Percentiles rank a stretch among this genome's conserved stretches.
phyloP scores from a whole-genome alignment of 37 sponge, comb jelly and placozoan genomes.

The Crambe crambe region DNA sequence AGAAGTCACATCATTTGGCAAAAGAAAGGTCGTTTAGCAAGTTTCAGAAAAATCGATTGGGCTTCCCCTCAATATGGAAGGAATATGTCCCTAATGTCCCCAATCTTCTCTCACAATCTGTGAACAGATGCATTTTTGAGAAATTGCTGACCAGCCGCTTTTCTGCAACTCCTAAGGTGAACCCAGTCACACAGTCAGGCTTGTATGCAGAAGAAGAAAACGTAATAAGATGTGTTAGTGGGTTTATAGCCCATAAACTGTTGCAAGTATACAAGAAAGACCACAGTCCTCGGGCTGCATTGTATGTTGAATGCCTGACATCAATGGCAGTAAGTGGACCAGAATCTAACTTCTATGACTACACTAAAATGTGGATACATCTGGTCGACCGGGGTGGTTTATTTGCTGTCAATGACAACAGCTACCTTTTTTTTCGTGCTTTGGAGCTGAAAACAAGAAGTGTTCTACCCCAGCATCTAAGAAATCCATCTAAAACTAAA shows the following conservation, averaged over 20 bases:
- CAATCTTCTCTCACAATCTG: too few species aligned
- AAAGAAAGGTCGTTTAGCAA: too few species aligned
- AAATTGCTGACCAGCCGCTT: too few species aligned
- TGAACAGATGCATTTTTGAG: too few species aligned
- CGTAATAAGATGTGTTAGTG: slow-evolving; percentile 23
- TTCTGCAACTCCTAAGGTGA: too few species aligned
- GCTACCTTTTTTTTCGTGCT: slow-evolving; percentile 13
- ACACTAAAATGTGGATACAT: slow-evolving; percentile 35
- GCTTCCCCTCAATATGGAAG: too few species aligned
- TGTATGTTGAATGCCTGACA: slow-evolving; percentile 43
- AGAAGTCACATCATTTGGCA: too few species aligned
- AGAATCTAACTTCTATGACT: slow-evolving; percentile 8
- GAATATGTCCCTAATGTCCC: too few species aligned
- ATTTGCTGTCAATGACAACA: slow-evolving; percentile 34
- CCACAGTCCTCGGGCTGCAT: not conserved
- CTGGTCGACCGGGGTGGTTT: slow-evolving; percentile 47
- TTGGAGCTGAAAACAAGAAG: slow-evolving; percentile 3
- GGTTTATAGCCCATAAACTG: slow-evolving; percentile 23
- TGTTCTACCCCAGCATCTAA: not conserved
- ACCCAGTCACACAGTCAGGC: too few species aligned
- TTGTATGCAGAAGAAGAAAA: slow-evolving; percentile 38
- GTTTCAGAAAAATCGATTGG: too few species aligned
- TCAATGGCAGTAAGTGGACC: slow-evolving; percentile 24
- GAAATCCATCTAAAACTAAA: not conserved
- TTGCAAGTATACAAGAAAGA: slow-evolving; percentile 23